Evolutionary conservation across 2,797 vertebrate species (phyloP).

Genomic region (Periparus ater): DNA sequence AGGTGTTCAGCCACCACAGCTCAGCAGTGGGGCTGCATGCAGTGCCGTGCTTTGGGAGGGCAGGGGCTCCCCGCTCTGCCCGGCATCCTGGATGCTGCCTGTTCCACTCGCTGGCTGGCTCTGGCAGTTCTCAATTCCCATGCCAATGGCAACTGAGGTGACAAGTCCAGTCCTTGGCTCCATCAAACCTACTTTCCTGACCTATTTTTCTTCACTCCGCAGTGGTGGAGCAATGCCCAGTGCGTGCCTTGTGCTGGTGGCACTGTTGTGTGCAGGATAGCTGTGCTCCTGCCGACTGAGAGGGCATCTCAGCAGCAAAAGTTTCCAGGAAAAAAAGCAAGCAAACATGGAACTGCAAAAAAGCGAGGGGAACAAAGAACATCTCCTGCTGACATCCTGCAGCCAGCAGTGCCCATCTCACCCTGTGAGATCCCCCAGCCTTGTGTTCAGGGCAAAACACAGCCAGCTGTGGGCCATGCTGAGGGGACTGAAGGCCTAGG

Average conservation of each 20-base stretch:
- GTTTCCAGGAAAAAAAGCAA: background rate
- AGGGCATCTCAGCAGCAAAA: background rate
- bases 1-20: background rate
- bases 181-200: constrained; percentile 37
- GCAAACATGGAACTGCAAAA: background rate
- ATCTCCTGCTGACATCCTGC: background rate
- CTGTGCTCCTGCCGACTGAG: background rate
- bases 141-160: background rate
- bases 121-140: background rate
- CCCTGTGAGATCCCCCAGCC: background rate
- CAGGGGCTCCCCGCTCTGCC: background rate
- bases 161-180: background rate
- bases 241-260: background rate
- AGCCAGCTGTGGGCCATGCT: background rate
- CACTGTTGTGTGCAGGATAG: background rate
- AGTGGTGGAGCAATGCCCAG: background rate
- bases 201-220: background rate
- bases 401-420: background rate
- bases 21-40: background rate
- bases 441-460: background rate
- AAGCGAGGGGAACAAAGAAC: background rate
- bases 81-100: fast-evolving
- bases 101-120: fast-evolving
- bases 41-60: background rate
- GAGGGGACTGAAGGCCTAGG: background rate